phyloP scores from a whole-genome alignment of 2,888 invertebrate species.

The Cheilosia vernalis region DNA sequence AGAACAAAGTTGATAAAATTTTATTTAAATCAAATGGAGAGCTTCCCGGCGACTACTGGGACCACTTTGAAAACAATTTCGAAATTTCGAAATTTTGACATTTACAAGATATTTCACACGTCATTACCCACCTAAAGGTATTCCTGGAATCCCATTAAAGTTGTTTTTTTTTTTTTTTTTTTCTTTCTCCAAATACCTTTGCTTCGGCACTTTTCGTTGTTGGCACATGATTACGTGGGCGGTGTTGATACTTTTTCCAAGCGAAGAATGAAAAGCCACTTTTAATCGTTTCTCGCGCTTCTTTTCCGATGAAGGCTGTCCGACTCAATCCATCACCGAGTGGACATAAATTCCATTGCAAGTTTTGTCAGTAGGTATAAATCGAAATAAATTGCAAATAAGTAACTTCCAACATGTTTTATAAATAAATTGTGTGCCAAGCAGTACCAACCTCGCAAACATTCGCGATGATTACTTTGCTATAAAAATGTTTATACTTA shows the following conservation, averaged over 20 bases:
- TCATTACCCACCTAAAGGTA: conserved; percentile 52
- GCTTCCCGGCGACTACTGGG: neutral
- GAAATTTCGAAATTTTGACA: conserved; percentile 64
- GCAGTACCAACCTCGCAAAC: conserved; percentile 29
- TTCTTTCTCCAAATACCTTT: conserved; percentile 50
- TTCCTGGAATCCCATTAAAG: conserved; percentile 37
- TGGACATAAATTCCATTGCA: conserved; percentile 34
- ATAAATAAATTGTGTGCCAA: conserved; percentile 54
- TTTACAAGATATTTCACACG: conserved; percentile 69
- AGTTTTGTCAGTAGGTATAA: conserved; percentile 8
- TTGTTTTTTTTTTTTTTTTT: conserved; percentile 5
- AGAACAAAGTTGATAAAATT: conserved; percentile 22
- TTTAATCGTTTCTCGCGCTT: conserved; percentile 35
- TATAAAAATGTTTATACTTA: conserved; percentile 43
- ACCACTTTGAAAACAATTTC: conserved; percentile 33
- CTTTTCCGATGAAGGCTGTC: conserved; percentile 39
- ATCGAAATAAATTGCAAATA: conserved; percentile 28
- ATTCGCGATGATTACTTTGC: conserved; percentile 37
- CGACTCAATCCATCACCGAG: conserved; percentile 48
- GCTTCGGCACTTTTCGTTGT: conserved; percentile 23
- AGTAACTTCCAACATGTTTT: conserved; percentile 38
- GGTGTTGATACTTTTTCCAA: conserved; percentile 23
- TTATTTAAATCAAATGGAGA: conserved; percentile 59
- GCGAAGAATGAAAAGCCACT: conserved; percentile 15
- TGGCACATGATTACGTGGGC: conserved; percentile 34